These are phyloP conservation scores for Entomobrya proxima DNA, from an alignment of 2,888 invertebrate species.

Conservation along the genomic window DNA sequence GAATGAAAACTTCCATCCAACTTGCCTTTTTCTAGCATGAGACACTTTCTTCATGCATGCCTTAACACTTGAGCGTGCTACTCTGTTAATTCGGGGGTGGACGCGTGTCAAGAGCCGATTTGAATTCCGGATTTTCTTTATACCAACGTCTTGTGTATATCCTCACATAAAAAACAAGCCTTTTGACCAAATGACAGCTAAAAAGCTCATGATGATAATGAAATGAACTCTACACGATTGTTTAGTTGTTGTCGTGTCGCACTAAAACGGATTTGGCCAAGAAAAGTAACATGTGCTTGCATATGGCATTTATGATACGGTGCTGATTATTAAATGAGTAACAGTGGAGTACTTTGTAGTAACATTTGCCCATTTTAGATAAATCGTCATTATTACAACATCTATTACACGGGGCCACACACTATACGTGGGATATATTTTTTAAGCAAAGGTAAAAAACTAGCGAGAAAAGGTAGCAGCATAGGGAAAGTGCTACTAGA, in stretches of 20 bases:
- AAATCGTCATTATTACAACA: slow-evolving; percentile 40
- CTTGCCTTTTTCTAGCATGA: slow-evolving; percentile 7
- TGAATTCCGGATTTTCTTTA: neutral
- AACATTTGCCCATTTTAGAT: slow-evolving; percentile 44
- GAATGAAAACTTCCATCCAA: too few species aligned
- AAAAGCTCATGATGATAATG: neutral
- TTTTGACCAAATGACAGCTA: slow-evolving; percentile 33
- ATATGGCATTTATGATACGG: neutral
- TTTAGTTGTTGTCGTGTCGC: neutral
- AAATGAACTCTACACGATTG: neutral
- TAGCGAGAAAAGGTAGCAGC: neutral
- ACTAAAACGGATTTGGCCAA: neutral
- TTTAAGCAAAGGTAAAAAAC: neutral
- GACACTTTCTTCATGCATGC: too few species aligned
- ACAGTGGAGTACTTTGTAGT: slow-evolving; percentile 26
- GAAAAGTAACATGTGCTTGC: neutral
- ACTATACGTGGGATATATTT: neutral
- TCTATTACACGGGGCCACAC: neutral
- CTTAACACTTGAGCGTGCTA: too few species aligned
- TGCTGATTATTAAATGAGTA: slow-evolving; percentile 18
- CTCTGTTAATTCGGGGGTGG: neutral
- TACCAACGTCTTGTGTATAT: neutral
- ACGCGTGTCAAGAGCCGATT: slow-evolving; percentile 54
- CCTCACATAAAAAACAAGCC: slow-evolving; percentile 6
- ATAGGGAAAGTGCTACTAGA: too few species aligned